Evolutionary conservation across 2,888 invertebrate genomes (phyloP).

Genomic region (Odontocolon sp.): DNA sequence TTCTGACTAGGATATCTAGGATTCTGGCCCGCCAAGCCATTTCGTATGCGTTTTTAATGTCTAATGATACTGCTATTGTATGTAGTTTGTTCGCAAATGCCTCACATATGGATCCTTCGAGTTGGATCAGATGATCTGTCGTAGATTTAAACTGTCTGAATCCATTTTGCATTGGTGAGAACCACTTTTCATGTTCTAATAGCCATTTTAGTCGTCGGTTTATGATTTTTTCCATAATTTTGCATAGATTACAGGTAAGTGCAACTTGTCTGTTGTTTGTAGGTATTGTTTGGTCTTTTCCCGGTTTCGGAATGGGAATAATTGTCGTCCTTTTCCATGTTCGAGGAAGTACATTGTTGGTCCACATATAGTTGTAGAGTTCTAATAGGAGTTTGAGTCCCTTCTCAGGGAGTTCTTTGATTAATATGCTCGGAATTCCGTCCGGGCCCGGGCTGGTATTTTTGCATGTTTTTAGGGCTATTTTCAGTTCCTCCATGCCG

Average conservation of each 20-base stretch:
- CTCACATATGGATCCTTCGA: slow-evolving; percentile 29
- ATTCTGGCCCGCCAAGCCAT: slow-evolving; percentile 27
- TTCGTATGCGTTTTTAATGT: slow-evolving; percentile 56
- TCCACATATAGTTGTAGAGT: slow-evolving; percentile 1
- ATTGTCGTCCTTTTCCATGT: slow-evolving; percentile 14
- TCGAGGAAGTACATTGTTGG: not conserved
- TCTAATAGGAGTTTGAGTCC: not conserved
- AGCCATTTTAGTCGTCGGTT: slow-evolving; percentile 22
- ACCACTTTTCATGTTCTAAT: slow-evolving; percentile 30
- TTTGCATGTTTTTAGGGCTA: not conserved
- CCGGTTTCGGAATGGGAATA: slow-evolving; percentile 27
- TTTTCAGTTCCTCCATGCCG: slow-evolving; percentile 2
- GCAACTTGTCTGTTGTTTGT: slow-evolving; percentile 20
- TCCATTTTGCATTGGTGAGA: slow-evolving; percentile 35
- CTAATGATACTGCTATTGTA: slow-evolving; percentile 33
- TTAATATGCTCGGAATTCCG: slow-evolving; percentile 2
- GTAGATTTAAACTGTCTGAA: slow-evolving; percentile 46
- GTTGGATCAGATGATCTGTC: slow-evolving; percentile 24
- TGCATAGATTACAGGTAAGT: slow-evolving; percentile 18
- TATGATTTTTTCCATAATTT: slow-evolving; percentile 26
- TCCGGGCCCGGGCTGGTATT: slow-evolving; percentile 30
- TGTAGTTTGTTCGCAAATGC: slow-evolving; percentile 47
- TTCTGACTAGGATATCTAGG: not conserved
- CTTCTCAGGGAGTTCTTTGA: not conserved
- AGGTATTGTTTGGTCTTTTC: slow-evolving; percentile 9